Conservation (phyloP, 1,140 invertebrate species). For the Sminthurinus signatus region DNA sequence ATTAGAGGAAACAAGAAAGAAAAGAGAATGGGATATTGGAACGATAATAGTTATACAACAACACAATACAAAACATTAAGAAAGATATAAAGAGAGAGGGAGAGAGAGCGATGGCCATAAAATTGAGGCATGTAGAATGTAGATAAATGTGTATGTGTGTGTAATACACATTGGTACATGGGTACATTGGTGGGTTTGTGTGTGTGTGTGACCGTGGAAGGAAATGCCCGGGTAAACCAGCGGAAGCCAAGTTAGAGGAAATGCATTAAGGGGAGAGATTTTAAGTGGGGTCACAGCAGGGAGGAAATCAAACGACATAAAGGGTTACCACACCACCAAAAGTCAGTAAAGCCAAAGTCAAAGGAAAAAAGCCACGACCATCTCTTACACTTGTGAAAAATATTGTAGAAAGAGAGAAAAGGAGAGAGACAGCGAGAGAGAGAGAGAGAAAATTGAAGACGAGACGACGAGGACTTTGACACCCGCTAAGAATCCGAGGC, state of each 20-base stretch:
- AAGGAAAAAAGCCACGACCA: too few relatives aligned
- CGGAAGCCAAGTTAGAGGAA: slow-evolving; percentile 39
- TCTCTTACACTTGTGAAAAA: not conserved
- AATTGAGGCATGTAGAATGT: slow-evolving; percentile 16
- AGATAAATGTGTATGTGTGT: not conserved
- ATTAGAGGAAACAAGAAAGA: not conserved
- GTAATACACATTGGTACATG: not conserved
- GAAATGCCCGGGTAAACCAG: slow-evolving; percentile 41
- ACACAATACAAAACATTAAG: not conserved
- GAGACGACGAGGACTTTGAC: slow-evolving; percentile 8
- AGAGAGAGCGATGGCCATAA: slow-evolving; percentile 11
- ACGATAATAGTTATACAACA: not conserved
- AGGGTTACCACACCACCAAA: slow-evolving; percentile 21
- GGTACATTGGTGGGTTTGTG: too few relatives aligned
- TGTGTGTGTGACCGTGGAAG: slow-evolving; percentile 33
- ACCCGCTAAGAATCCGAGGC: not conserved
- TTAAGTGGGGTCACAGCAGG: slow-evolving; percentile 40
- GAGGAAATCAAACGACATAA: slow-evolving; percentile 35
- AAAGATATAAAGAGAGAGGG: not conserved
- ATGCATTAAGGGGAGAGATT: slow-evolving; percentile 38
- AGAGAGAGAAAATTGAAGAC: not conserved
- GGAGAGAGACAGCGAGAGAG: not conserved
- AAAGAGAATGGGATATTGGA: not conserved
- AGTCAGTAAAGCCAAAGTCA: too few relatives aligned
- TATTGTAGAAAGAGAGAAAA: too few relatives aligned